Evolutionary conservation across 2,888 invertebrate species (phyloP), one percentile per base, ranked within the genome.

Genomic region (Gnatocerus cornutus): DNA sequence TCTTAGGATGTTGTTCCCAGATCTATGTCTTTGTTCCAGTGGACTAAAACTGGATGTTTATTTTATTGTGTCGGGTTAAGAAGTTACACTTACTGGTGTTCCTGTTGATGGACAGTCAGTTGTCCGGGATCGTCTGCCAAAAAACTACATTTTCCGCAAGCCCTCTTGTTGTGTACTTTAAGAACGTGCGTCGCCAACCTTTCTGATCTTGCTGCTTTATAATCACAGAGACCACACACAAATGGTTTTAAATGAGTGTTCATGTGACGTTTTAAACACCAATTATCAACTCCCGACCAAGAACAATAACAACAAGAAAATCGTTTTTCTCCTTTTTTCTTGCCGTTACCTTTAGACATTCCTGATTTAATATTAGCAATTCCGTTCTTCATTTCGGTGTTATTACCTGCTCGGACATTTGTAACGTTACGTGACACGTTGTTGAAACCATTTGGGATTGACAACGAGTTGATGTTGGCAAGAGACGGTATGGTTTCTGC

Each of bases 241-340:
- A 94, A 97, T 46, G 96, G 96, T 86, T 96, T 96, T 82, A 96
- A 89, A 85, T 97, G 96, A 33, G 96, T 96, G 87, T 96, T 96
- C 79, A 96, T 89, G 84, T 97, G 96, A 50, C 96, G 89, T 84
- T 96, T 96, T 69, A 96, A 87, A 80, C 96, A 96, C 96, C 96
- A 97, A 84, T 96, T 96, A 86, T 96, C 96, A 65, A 94, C 95
- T 14, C 96, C 96, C 39, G 94, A 93, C 96, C 96, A 96, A 14
- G 95, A 89, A 85, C 96, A 97, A 84, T 95, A 96, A 83, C 94
- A 93, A 86, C 96, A 96, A 75, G 93, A 91, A 85, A 85, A 85
- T 58, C 85, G 73, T 73, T 85, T 85, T 62, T 85, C 85, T 3
- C 85, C 84, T 73, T 85, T 84, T 74, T 85, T 85, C 73, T 85